phyloP scores from a whole-genome alignment of 2,888 invertebrate genomes.

The Tetranychus truncatus region DNA sequence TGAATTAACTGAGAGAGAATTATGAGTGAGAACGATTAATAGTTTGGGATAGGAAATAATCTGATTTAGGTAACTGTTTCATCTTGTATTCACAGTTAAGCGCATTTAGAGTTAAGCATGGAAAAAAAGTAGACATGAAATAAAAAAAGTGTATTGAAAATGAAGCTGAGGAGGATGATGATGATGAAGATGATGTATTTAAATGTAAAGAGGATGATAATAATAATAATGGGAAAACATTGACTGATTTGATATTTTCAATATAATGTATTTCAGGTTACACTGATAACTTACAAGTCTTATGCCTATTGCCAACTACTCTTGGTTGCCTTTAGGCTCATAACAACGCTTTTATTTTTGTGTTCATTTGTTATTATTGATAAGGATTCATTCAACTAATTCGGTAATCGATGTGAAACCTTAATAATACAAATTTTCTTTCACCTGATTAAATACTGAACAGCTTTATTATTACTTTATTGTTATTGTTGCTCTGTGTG shows the following conservation, averaged over 20 bases:
- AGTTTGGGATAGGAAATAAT: not conserved
- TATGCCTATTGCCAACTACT: not conserved
- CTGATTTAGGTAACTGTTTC: not conserved
- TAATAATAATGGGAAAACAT: not conserved
- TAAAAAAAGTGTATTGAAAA: no score
- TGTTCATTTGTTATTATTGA: not conserved
- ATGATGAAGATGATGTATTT: not conserved
- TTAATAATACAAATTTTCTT: not conserved
- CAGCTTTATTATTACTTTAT: not conserved
- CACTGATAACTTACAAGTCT: not conserved
- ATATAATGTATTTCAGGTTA: not conserved
- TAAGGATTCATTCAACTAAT: not conserved
- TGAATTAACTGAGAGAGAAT: not conserved
- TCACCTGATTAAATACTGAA: constrained; percentile 1
- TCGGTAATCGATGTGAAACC: constrained; percentile 1
- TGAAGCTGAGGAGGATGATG: not conserved
- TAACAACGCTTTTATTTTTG: not conserved
- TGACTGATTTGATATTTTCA: not conserved
- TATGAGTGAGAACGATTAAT: constrained; percentile 1
- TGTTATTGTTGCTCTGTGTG: not conserved
- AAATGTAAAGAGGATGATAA: not conserved
- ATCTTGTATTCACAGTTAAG: not conserved
- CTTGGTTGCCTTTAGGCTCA: not conserved
- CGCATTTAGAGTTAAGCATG: not conserved
- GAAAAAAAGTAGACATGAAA: not conserved